phyloP scores from a whole-genome alignment of 2,888 invertebrate species.

The Rhingia rostrata region DNA sequence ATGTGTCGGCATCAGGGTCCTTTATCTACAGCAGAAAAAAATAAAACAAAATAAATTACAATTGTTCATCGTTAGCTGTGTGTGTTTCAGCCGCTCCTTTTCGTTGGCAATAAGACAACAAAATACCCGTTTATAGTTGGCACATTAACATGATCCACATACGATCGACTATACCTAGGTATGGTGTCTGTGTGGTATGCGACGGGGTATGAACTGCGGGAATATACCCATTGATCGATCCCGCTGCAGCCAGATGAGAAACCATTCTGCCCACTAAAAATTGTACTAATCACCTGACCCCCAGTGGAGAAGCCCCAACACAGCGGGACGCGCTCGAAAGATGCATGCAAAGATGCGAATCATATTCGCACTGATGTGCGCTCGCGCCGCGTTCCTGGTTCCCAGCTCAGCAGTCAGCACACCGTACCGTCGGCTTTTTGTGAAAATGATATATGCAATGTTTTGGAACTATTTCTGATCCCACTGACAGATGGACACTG shows the following conservation, averaged over 20 bases:
- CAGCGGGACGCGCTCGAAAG: conserved; percentile 67
- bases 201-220: conserved; percentile 22
- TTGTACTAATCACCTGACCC: conserved; percentile 74
- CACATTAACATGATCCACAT: conserved; percentile 68
- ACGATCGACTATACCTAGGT: neutral
- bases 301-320: conserved; percentile 63
- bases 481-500: conserved; percentile 73
- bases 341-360: conserved; percentile 60
- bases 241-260: conserved; percentile 63
- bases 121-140: conserved; percentile 62
- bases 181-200: conserved; percentile 26
- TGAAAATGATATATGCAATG: conserved; percentile 71
- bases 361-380: conserved; percentile 66
- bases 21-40: conserved; percentile 3
- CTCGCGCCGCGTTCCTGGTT: conserved; percentile 21
- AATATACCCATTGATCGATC: conserved; percentile 54
- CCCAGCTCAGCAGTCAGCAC: neutral
- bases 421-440: conserved; percentile 56
- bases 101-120: neutral
- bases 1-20: conserved; percentile 45
- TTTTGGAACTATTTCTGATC: conserved; percentile 61
- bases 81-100: conserved; percentile 12
- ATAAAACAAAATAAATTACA: conserved; percentile 41
- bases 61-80: conserved; percentile 50
- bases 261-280: conserved; percentile 68